Base-by-base conservation (phyloP, 2,113 vertebrate genomes). In the Cinclus cinclus region DNA sequence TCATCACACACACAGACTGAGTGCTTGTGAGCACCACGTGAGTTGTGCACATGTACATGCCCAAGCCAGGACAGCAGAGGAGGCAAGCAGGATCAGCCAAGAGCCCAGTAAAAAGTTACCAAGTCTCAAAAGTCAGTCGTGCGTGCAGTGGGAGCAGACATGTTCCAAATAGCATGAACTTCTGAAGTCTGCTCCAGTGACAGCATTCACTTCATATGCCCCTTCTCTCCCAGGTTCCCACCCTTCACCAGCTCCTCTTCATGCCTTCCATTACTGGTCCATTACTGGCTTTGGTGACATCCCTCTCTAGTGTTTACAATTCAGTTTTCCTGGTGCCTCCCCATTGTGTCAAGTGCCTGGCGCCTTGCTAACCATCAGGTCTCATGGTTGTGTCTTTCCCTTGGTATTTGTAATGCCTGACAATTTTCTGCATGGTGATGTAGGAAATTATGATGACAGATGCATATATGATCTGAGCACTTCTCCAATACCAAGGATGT, bases 1-100 rank as follows among this genome's bases (percentile, higher is more conserved):
- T 65, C 12, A 27, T 44, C 3, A 3, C 47, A 10, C 0, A 6
- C 52, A n/a, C 11, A n/a, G 47, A n/a, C 64, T 67, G 3, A 44
- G 86, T 76, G n/a, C 20, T n/a, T 7, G 4, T 1, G 14, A 70
- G 33, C 16, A 49, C 11, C 5, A 7, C 2, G 1, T 0, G 1
- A 11, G 27, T 46, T 58, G 59, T 44, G 37, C 5, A 3, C 0
- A 2, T 30, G 74, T 50, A 25, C 1, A 0, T 25, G 39, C 35
- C 21, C 0, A 0, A 65, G 39, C 33, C 39, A 55, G n/a, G 59
- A 37, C 44, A 67, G 27, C 35, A 58, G 42, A 80, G 58, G 56
- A 63, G 35, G 49, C n/a, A 19, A 68, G 17, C 30, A 60, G 56
- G 23, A 22, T 20, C 31, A 84, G 59, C 49, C 21, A 1, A 5